Evolutionary conservation across 2,113 vertebrate species (phyloP), one percentile per base, ranked within the genome.

Genomic region (Embiotoca jacksoni): DNA sequence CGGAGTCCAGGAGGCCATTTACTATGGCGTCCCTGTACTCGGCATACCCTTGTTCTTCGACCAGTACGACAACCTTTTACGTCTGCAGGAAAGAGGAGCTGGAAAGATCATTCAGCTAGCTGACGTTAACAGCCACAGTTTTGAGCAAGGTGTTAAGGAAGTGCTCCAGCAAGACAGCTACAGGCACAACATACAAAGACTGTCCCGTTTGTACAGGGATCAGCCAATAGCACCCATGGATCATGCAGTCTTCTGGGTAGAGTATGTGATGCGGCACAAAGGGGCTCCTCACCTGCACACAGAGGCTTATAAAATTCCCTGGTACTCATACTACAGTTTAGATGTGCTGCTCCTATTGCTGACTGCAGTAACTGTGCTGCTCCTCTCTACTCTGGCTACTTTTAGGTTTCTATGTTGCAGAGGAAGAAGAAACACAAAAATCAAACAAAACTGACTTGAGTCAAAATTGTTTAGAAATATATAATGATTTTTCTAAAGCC

Each of bases 41-140:
- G 92, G 93, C 5, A 89, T 94, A 35, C 93, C 92, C 3, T 53
- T 94, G 83, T 93, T 94, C 76, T 94, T 93, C 5, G 90, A 94
- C 85, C 93, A 94, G 69, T 92, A 72, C 58, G 93, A 94, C 81
- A 94, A 94, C 59, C 91, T 94, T 13, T 16, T 94, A 0, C 92
- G 92, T 54, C 33, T 94, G 36, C 77, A 88, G 80, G 81, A 75
- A 32, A 88, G 81, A 82, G 93, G 93, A 30, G 93, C 79, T 2
- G 93, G 37, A 11, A 92, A 83, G 63, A 90, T 94, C 41, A 30
- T 94, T 3, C 7, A 85, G 5, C 66, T 94, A 1, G 23, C 4
- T 7, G 72, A 93, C 1, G 33, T 93, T 2, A 91, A 79, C 2
- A 16, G 56, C 0, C 59, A 5, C 32, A 90, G 0, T 23, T 94